Evolutionary conservation across 2,113 vertebrate species (phyloP).

Genomic region (Marmota monax): DNA sequence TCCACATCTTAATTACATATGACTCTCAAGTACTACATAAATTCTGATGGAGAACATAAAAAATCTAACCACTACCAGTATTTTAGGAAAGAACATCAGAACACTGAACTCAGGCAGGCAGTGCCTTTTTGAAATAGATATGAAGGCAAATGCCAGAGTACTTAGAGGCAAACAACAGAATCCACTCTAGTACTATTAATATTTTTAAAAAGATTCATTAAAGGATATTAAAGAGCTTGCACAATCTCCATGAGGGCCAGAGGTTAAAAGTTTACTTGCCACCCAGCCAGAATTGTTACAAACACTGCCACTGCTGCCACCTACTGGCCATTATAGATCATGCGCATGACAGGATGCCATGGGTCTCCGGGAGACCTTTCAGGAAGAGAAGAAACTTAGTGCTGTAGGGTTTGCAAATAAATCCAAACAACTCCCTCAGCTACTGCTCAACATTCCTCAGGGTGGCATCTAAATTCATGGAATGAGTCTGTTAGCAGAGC

Average conservation of each 20-base stretch:
- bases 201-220: not conserved
- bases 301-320: not conserved
- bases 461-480: not conserved
- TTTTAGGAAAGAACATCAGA: not conserved
- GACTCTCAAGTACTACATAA: not conserved
- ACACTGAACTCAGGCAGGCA: not conserved
- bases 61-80: not conserved
- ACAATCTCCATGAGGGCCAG: not conserved
- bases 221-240: not conserved
- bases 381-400: not conserved
- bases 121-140: not conserved
- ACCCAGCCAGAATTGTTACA: not conserved
- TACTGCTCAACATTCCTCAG: not conserved
- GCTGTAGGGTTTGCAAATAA: not conserved
- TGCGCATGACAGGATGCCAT: not conserved
- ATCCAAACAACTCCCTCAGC: not conserved
- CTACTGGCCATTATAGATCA: conserved; percentile 21
- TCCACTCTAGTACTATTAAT: not conserved
- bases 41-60: not conserved
- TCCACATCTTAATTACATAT: not conserved
- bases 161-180: not conserved
- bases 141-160: not conserved
- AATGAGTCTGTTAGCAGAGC: not conserved
- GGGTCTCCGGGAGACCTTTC: not conserved
- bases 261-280: not conserved